phyloP scores from a whole-genome alignment of 2,888 invertebrate species.

The Cybosia mesomella region DNA sequence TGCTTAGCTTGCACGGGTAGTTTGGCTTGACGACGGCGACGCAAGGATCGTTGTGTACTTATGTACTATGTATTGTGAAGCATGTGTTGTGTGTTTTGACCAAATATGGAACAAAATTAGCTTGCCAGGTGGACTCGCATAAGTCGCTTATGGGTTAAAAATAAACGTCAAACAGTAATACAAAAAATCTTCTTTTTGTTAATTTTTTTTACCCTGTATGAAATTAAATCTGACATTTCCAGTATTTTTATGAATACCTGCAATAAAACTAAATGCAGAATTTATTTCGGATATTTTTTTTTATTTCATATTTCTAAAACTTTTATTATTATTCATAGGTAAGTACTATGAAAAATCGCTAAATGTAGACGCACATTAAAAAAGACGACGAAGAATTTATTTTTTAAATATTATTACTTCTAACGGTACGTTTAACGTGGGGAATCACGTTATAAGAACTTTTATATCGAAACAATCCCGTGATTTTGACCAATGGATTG shows the following conservation, averaged over 20 bases:
- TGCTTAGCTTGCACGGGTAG: conserved; percentile 76
- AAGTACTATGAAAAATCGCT: too few species aligned
- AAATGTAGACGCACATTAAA: too few species aligned
- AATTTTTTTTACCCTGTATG: too few species aligned
- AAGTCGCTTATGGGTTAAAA: background rate
- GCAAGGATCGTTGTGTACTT: conserved; percentile 19
- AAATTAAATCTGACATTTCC: background rate
- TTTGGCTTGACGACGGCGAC: conserved; percentile 41
- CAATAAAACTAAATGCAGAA: background rate
- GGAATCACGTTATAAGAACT: too few species aligned
- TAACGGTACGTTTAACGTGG: too few species aligned
- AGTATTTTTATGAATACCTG: background rate
- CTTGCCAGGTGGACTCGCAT: background rate
- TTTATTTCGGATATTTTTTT: background rate
- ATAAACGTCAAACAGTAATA: background rate
- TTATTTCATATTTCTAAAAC: too few species aligned
- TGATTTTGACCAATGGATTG: background rate
- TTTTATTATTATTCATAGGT: too few species aligned
- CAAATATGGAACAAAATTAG: background rate
- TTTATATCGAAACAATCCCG: background rate
- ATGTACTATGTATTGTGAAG: conserved; percentile 29
- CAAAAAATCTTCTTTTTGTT: background rate
- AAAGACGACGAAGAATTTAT: too few species aligned
- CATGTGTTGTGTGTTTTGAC: conserved; percentile 37
- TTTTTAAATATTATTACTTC: too few species aligned